Base-by-base conservation (phyloP, 2,797 vertebrate genomes). In the Mastacembelus armatus region DNA sequence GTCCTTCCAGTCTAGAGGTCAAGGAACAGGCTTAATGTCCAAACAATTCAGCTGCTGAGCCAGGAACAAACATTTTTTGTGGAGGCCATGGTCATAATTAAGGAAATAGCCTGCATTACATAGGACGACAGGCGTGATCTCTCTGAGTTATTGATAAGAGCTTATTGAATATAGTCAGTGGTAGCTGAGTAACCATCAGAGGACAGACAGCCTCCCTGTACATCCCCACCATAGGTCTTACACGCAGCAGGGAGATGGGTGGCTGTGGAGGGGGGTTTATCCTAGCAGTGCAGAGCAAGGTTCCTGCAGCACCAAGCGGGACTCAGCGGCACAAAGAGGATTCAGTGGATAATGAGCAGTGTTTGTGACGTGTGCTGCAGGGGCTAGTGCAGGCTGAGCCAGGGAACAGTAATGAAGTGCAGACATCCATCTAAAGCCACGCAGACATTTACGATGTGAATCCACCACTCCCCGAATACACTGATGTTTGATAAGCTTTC, bases 1-100 rank as follows among this genome's bases (percentile, higher is more conserved):
- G 75, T 79, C 60, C 64, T 78, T 80, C 74, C 80, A 78, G 73
- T 86, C 78, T 84, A 77, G 85, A 88, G 87, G 88, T 91, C 87
- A 89, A 79, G 56, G 67, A 87, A 74, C 62, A 62, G 58, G 47
- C 27, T 43, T 54, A 60, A 60, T 84, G 59, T 66, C n/a, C 55
- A 77, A 79, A 86, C 65, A 72, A 66, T 85, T 85, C 67, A 71
- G 39, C 67, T 10, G 33, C 64, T 40, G 69, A 79, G 29, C 54
- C 47, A 47, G 7, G 54, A 47, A 74, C 57, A 42, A 61, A 65
- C 10, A 2, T 56, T 43, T 51, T 14, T 60, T 44, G 22, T 33
- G 10, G 43, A 59, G 56, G 48, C 60, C 19, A 30, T 2, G 5
- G 63, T 70, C 59, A 66, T 68, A 64, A 81, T 82, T 84, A 78